Percentiles rank a stretch among this genome's conserved stretches.
Conservation (phyloP, 2,113 vertebrate species). For the Notothenia rossii region DNA sequence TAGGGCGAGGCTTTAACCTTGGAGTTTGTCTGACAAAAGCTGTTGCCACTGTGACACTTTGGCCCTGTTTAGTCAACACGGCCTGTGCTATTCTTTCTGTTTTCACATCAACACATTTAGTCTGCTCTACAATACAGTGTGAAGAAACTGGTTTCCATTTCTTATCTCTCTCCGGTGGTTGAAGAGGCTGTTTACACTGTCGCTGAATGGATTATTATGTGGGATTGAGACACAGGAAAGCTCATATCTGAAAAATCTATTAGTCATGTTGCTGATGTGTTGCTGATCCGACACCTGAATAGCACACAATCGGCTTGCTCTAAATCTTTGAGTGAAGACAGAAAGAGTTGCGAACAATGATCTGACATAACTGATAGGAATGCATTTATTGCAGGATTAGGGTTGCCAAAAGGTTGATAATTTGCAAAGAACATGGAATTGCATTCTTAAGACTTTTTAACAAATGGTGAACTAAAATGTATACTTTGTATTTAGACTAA, state of each 20-base stretch:
- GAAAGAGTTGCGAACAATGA: background rate
- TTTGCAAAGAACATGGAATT: background rate
- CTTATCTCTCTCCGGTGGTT: slow-evolving; percentile 64
- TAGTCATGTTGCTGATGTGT: slow-evolving; percentile 18
- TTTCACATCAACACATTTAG: slow-evolving; percentile 85
- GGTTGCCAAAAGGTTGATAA: too few species aligned
- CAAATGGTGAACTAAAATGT: background rate
- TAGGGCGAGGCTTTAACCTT: slow-evolving; percentile 81
- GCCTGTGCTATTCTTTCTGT: slow-evolving; percentile 88
- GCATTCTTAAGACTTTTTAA: background rate
- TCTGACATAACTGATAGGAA: background rate
- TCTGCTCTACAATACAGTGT: slow-evolving; percentile 82
- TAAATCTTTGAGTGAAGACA: background rate
- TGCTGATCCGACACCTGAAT: slow-evolving; percentile 22
- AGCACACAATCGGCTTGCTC: slow-evolving; percentile 5
- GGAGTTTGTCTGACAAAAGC: slow-evolving; percentile 76
- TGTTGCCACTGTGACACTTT: slow-evolving; percentile 88
- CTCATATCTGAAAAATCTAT: background rate
- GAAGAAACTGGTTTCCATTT: slow-evolving; percentile 83
- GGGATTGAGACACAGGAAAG: background rate
- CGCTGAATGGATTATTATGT: slow-evolving; percentile 21
- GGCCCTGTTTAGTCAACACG: slow-evolving; percentile 93
- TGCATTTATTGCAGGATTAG: too few species aligned
- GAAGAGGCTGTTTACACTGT: slow-evolving; percentile 56
- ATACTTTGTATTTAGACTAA: background rate